These are phyloP conservation scores for Otocyon megalotis DNA, from an alignment of 2,113 vertebrate species.

Conservation along the genomic window DNA sequence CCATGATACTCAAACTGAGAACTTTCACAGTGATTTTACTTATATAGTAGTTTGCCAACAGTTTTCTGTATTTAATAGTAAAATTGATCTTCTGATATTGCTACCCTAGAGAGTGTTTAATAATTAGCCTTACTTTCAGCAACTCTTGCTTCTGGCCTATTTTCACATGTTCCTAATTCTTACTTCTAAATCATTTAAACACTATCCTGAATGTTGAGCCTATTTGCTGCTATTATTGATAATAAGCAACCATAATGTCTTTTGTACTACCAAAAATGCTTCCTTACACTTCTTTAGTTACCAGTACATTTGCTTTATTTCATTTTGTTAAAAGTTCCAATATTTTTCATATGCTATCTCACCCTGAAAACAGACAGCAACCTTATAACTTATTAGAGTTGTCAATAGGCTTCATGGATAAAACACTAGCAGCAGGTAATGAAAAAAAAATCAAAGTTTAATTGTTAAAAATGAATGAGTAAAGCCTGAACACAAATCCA, in stretches of 20 bases:
- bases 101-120: neutral
- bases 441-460: neutral
- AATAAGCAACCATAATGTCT: neutral
- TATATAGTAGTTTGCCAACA: neutral
- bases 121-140: conserved; percentile 41
- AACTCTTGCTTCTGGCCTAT: neutral
- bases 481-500: neutral
- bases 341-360: neutral
- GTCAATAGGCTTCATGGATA: neutral
- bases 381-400: neutral
- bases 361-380: neutral
- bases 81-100: conserved; percentile 24
- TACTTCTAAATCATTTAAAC: conserved; percentile 48
- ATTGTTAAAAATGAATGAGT: neutral
- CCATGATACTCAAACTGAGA: neutral
- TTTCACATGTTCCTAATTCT: neutral
- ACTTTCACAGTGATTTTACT: neutral
- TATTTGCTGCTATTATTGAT: neutral
- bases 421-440: neutral
- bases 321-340: neutral
- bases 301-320: neutral
- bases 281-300: neutral
- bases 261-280: neutral
- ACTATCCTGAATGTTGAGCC: neutral
- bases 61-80: conserved; percentile 30